Base-by-base conservation (phyloP, 2,888 invertebrate species). In the Drosophila borealis region DNA sequence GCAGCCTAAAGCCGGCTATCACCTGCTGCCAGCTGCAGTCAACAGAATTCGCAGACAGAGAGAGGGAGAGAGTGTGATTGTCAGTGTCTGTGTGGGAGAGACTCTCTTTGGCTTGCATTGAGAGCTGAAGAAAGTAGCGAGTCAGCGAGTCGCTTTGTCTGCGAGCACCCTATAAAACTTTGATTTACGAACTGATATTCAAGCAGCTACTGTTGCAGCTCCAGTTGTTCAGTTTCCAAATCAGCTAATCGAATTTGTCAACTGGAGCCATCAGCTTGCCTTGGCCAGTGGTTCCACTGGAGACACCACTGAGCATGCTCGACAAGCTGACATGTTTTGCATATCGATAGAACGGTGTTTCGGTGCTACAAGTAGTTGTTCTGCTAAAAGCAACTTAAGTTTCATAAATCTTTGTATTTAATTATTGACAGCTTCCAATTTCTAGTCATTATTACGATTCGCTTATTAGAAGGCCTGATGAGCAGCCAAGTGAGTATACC, bases 121-220 rank as follows among this genome's bases (percentile, higher is more conserved):
- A 55, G 25, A 25, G 71, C 11, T 17, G 14, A 78, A 60, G 78
- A 65, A 72, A 78, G 73, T 65, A 9, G 54, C 25, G 50, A 44
- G 48, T 29, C 29, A 9, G 54, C 25, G 50, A 44, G 48, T 29
- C 29, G 50, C 29, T 49, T 39, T 13, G 37, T 55, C 33, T 13
- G 50, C 29, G 9, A 55, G 29, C 70, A 70, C 50, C 42, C 39
- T 41, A 60, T 49, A 48, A 46, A 34, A 51, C 19, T 37, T 34
- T 50, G 36, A 42, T 42, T 13, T 45, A 45, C 36, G 45, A 42
- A 21, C 60, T 19, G 33, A 54, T 54, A 54, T 54, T 14, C 21
- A 6, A 46, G 33, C 25, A 21, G 56, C 49, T 61, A 39, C 53
- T 70, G 70, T 42, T 70, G 37, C 45, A 14, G 36, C 39, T 42